phyloP scores from a whole-genome alignment of 2,797 vertebrate genomes.

The Liasis olivaceus region DNA sequence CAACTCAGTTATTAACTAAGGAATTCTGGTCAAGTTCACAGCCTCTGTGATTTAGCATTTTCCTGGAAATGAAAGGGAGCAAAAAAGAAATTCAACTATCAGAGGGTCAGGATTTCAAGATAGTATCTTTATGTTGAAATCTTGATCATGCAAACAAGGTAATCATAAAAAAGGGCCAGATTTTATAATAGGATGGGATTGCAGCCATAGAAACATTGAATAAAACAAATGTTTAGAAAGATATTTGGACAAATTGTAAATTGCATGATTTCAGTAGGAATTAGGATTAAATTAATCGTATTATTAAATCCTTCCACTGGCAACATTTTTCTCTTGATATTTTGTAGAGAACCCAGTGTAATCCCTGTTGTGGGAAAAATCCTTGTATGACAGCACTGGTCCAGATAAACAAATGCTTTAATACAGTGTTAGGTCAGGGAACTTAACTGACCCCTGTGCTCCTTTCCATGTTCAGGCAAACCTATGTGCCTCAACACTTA shows the following conservation, averaged over 20 bases:
- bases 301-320: not conserved
- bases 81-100: slow-evolving; percentile 9
- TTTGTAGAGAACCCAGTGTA: not conserved
- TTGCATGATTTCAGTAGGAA: not conserved
- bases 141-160: not conserved
- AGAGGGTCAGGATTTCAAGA: slow-evolving; percentile 17
- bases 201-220: not conserved
- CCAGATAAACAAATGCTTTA: not conserved
- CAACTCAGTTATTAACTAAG: slow-evolving; percentile 32
- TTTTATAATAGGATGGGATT: not conserved
- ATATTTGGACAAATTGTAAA: not conserved
- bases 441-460: not conserved
- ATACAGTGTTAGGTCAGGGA: not conserved
- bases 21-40: slow-evolving; percentile 32
- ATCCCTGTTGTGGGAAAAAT: not conserved
- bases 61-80: not conserved
- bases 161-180: not conserved
- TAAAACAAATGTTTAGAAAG: not conserved
- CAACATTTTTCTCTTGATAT: not conserved
- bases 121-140: slow-evolving; percentile 3
- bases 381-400: not conserved
- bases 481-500: too few species aligned
- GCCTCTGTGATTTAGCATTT: slow-evolving; percentile 9
- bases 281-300: not conserved
- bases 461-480: too few species aligned